Base-by-base conservation (phyloP, 2,797 vertebrate species). In the Pseudomugil tenellus region DNA sequence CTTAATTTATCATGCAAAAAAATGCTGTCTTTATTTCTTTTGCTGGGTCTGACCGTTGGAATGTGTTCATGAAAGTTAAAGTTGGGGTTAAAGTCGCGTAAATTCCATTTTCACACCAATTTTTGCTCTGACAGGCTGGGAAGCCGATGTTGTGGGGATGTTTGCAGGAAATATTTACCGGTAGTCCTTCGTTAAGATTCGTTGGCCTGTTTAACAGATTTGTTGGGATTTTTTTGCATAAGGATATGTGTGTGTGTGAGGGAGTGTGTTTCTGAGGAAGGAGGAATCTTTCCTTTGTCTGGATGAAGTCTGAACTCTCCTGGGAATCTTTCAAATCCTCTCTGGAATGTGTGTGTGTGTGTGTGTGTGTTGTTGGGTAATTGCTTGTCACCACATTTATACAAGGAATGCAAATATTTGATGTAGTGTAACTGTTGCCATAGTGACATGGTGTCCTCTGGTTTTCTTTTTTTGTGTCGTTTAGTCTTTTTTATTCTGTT, bases 271-370 rank as follows among this genome's bases (percentile, higher is more conserved):
- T 61, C 19, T 8, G 31, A 25, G 70, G 31, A 61, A 78, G 59
- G 73, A 86, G 71, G 77, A 83, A 77, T 84, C 77, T 55, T 71
- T 81, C 79, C 79, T 91, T 90, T 92, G 89, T 92, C 75, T 82
- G 70, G 55, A 77, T 81, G 70, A 84, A 89, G 77, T 81, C 67
- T 70, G 65, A 87, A 91, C 87, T 88, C 85, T 92, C 87, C 87
- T 77, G 82, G 85, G 88, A 92, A 84, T 82, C 85, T 77, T 87
- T 87, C 39, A 93, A 92, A 93, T 93, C 91, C 89, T 82, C 81
- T 85, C 54, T 80, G 92, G 92, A 93, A 93, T 94, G 90, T 89
- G 83, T 77, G 71, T 81, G 76, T 75, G 76, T 70, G 71, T 81
- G 76, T 75, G 76, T 72, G 58, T 43, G 74, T 21, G n/a, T 3